Evolutionary conservation across 2,888 invertebrate genomes (phyloP).

Genomic region (Maniola hyperantus): DNA sequence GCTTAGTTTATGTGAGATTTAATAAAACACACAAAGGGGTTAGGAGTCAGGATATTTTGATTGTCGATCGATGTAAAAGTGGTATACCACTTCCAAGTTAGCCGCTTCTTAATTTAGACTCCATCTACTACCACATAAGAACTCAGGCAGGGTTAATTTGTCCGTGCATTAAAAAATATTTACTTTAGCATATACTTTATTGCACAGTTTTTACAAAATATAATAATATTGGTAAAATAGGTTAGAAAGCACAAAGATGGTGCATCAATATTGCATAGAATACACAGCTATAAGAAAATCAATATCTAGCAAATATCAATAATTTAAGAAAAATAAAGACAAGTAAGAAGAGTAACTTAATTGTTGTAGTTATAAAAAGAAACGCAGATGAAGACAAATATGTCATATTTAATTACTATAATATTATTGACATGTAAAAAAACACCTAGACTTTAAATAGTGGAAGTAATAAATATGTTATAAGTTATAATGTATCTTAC

Average conservation of each 20-base stretch:
- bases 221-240: no score
- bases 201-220: background rate
- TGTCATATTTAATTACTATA: background rate
- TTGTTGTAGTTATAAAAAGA: slow-evolving; percentile 1
- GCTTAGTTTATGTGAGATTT: background rate
- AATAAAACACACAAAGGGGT: background rate
- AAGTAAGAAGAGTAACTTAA: slow-evolving; percentile 5
- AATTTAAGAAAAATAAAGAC: slow-evolving; percentile 5
- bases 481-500: no score
- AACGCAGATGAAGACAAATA: background rate
- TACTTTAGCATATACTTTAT: background rate
- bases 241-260: no score
- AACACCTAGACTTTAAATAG: no score
- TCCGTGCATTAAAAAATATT: background rate
- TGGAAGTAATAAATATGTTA: no score
- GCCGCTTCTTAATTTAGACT: no score
- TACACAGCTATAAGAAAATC: background rate
- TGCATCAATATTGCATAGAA: background rate
- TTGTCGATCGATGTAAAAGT: no score
- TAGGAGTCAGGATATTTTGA: no score
- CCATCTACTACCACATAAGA: no score
- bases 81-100: no score
- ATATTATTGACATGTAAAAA: background rate
- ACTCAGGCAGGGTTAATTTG: background rate
- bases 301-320: slow-evolving; percentile 8